A percentile compares a stretch with the other conserved stretches of the same genome.
These are phyloP conservation scores for Parapristionchus giblindavisi DNA, from an alignment of 2,888 invertebrate species.

Conservation along the genomic window DNA sequence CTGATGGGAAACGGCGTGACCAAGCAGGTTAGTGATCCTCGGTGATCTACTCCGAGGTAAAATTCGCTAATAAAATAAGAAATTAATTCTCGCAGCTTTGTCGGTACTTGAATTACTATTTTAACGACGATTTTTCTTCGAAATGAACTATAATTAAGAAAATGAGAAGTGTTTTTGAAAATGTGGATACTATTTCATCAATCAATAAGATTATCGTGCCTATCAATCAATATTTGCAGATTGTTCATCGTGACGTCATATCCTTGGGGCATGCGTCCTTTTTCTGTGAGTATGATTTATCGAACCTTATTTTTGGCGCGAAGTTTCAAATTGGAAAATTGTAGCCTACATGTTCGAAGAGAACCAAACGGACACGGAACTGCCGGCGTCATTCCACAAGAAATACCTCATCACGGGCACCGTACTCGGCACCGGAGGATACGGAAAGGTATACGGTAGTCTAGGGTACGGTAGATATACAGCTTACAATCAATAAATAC, in stretches of 20 bases:
- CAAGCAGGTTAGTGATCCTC: slow-evolving; percentile 36
- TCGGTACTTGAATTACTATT: too few species aligned
- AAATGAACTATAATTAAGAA: too few species aligned
- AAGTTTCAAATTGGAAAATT: slow-evolving; percentile 4
- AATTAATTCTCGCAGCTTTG: too few species aligned
- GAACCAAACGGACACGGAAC: slow-evolving; percentile 29
- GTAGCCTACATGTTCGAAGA: slow-evolving; percentile 52
- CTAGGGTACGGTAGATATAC: not conserved
- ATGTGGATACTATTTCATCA: too few species aligned
- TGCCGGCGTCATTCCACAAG: slow-evolving; percentile 45
- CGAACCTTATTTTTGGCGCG: not conserved
- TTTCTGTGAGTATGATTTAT: slow-evolving; percentile 35
- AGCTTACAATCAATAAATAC: too few species aligned
- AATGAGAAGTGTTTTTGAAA: too few species aligned
- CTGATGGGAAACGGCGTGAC: slow-evolving; percentile 41
- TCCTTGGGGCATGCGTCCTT: slow-evolving; percentile 44
- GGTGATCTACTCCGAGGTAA: too few species aligned
- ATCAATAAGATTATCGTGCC: too few species aligned
- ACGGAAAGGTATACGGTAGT: slow-evolving; percentile 45
- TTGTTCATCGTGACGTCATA: slow-evolving; percentile 46
- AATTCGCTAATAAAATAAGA: too few species aligned
- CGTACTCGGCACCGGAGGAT: slow-evolving; percentile 53
- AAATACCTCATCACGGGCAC: slow-evolving; percentile 51
- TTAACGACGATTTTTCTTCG: too few species aligned
- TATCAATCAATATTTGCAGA: too few species aligned